Evolutionary conservation across 2,797 vertebrate species (phyloP).

Genomic region (Naso thynnoides): DNA sequence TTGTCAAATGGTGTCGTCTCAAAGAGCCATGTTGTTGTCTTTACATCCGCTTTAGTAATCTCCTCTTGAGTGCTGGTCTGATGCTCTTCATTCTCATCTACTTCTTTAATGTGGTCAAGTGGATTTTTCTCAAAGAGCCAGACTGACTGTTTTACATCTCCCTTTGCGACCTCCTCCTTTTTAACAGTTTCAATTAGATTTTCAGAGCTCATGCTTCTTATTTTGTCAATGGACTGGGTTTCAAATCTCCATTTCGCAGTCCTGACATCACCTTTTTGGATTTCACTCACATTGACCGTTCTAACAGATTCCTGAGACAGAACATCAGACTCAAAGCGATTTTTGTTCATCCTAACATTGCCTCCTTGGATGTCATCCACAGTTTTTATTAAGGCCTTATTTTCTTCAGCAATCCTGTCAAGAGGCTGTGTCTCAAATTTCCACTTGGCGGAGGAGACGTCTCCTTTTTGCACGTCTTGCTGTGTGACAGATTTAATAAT

Average conservation of each 20-base stretch:
- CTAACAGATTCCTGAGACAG: slow-evolving; percentile 79
- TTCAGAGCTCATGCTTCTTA: slow-evolving; percentile 88
- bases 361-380: slow-evolving; percentile 89
- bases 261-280: slow-evolving; percentile 92
- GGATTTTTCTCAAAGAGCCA: slow-evolving; percentile 95
- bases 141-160: slow-evolving; percentile 92
- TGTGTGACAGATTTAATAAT: slow-evolving; percentile 93
- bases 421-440: slow-evolving; percentile 94
- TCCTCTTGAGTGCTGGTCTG: slow-evolving; percentile 78
- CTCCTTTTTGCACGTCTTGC: slow-evolving; percentile 92
- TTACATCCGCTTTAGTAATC: slow-evolving; percentile 91
- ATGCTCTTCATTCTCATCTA: slow-evolving; percentile 75
- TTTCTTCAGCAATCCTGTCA: slow-evolving; percentile 89
- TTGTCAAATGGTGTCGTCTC: slow-evolving; percentile 92
- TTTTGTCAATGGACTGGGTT: slow-evolving; percentile 90
- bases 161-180: slow-evolving; percentile 89
- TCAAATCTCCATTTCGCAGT: slow-evolving; percentile 95
- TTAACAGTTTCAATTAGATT: slow-evolving; percentile 88
- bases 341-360: slow-evolving; percentile 87
- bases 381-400: slow-evolving; percentile 81
- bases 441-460: slow-evolving; percentile 91
- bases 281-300: slow-evolving; percentile 93
- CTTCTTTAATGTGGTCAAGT: slow-evolving; percentile 89
- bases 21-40: slow-evolving; percentile 93
- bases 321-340: slow-evolving; percentile 89